Conservation (phyloP, 2,113 vertebrate genomes). For the Heterotilapia buettikoferi region DNA sequence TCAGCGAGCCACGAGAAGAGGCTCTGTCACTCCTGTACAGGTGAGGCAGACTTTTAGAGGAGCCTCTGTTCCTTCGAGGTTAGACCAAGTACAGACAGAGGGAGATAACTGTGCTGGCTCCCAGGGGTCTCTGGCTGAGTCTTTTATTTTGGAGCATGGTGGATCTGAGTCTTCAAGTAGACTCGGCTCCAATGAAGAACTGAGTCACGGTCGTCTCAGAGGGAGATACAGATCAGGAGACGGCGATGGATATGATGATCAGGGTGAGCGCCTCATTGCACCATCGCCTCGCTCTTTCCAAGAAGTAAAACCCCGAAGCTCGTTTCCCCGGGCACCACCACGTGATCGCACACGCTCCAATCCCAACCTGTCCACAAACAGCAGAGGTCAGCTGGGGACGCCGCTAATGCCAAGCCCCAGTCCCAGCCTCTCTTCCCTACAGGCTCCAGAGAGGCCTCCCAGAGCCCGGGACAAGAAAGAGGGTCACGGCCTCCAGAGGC, state of each 20-base stretch:
- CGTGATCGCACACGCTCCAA: constrained; percentile 59
- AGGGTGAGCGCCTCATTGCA: constrained; percentile 23
- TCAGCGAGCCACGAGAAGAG: constrained; percentile 7
- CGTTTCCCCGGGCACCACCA: constrained; percentile 42
- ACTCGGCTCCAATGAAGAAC: constrained; percentile 50
- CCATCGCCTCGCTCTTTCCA: constrained; percentile 28
- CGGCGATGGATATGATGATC: constrained; percentile 42
- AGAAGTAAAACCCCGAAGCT: constrained; percentile 42
- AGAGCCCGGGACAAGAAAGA: constrained; percentile 50
- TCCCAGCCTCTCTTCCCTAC: constrained; percentile 49
- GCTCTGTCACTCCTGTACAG: neutral
- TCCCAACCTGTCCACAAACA: constrained; percentile 27
- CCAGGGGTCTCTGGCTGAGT: constrained; percentile 60
- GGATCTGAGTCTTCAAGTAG: constrained; percentile 65
- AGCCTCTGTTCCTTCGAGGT: neutral
- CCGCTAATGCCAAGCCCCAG: constrained; percentile 43
- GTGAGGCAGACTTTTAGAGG: neutral
- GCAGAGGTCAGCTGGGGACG: neutral
- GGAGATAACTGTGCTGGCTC: constrained; percentile 36
- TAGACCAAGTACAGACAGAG: constrained; percentile 4
- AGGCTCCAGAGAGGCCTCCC: constrained; percentile 46
- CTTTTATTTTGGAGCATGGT: constrained; percentile 40
- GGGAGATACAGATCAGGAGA: constrained; percentile 22
- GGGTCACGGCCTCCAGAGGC: constrained; percentile 61
- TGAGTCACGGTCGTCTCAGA: constrained; percentile 13